Conservation (phyloP, 1,140 invertebrate species). For the Solenopsis invicta region DNA sequence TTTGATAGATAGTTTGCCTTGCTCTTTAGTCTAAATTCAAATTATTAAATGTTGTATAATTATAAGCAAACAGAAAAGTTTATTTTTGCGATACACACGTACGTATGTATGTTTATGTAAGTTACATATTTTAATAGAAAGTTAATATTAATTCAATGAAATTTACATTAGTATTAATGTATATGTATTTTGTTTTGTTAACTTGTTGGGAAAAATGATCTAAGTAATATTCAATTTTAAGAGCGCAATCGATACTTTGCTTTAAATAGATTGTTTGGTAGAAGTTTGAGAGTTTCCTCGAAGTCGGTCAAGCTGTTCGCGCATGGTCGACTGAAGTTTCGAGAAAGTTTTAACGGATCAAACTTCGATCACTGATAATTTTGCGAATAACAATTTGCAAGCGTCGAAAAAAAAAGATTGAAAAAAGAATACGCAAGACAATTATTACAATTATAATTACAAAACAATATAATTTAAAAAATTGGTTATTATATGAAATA, state of each 20-base stretch:
- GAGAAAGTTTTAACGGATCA: conserved; percentile 9
- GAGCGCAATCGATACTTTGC: conserved; percentile 60
- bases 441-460: no score
- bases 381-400: background rate
- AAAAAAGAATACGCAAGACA: background rate
- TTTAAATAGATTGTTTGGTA: conserved; percentile 73
- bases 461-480: no score
- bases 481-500: background rate
- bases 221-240: conserved; percentile 36
- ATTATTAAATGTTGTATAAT: background rate
- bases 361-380: background rate
- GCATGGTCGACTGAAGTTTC: background rate
- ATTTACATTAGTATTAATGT: conserved; percentile 2
- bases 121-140: conserved; percentile 17
- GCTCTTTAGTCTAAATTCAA: background rate
- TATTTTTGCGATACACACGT: background rate
- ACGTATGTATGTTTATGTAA: background rate
- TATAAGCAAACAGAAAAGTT: background rate
- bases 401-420: background rate
- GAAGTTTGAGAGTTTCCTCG: conserved; percentile 57
- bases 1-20: background rate
- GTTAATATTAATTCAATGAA: conserved; percentile 27
- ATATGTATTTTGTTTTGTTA: background rate
- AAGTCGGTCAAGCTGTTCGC: conserved; percentile 51
- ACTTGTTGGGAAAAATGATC: conserved; percentile 16